Conservation (phyloP, 2,113 vertebrate species). For the Callaeas wilsoni region DNA sequence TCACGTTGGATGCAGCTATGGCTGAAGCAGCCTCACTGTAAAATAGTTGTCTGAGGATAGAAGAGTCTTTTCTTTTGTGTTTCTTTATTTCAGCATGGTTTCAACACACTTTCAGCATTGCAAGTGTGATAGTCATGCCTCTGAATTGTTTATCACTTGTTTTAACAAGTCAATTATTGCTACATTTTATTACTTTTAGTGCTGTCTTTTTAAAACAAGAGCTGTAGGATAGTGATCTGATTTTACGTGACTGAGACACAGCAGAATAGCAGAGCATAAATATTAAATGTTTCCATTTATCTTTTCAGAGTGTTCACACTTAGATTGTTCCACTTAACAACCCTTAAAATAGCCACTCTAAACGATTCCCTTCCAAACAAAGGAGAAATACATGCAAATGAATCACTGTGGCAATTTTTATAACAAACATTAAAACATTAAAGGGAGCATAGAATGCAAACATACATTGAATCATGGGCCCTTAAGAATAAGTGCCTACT, state of each 20-base stretch:
- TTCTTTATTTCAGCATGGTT: background rate
- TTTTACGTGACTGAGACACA: background rate
- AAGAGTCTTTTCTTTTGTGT: background rate
- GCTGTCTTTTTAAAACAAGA: background rate
- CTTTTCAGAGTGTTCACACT: background rate
- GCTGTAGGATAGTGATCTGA: background rate
- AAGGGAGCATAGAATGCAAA: background rate
- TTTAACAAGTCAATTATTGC: background rate
- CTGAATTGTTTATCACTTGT: background rate
- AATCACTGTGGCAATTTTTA: conserved; percentile 1
- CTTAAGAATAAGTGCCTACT: background rate
- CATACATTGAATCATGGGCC: background rate
- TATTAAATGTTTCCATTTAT: conserved; percentile 43
- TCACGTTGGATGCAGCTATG: background rate
- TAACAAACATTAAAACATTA: conserved; percentile 5
- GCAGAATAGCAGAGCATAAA: conserved; percentile 8
- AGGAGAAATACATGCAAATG: background rate
- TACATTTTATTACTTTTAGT: background rate
- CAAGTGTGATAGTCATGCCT: background rate
- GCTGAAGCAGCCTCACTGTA: background rate
- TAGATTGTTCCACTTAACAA: conserved; percentile 3
- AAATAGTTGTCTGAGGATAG: background rate
- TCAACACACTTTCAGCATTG: background rate
- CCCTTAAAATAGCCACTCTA: conserved; percentile 32
- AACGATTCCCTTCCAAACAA: background rate